Evolutionary conservation across 2,113 vertebrate genomes (phyloP).

Genomic region (Bos javanicus): DNA sequence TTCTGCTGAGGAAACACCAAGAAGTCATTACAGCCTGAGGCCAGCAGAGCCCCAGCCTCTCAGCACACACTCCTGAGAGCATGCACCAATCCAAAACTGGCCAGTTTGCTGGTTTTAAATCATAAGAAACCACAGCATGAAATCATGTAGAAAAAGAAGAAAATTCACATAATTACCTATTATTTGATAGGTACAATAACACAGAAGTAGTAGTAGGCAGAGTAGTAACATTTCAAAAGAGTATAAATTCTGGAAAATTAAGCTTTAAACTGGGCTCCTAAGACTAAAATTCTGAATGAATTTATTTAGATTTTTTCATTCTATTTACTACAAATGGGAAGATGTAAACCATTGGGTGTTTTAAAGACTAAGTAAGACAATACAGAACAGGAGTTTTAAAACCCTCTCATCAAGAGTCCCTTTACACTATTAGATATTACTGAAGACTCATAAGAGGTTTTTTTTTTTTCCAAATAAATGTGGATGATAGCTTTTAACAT

Average conservation of each 20-base stretch:
- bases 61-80: neutral
- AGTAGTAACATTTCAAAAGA: neutral
- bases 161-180: neutral
- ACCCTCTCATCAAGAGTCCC: neutral
- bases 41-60: accelerated
- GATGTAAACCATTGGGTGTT: neutral
- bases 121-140: neutral
- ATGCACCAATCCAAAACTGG: neutral
- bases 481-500: neutral
- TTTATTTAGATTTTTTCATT: neutral
- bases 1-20: slow-evolving; percentile 72
- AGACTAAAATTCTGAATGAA: neutral
- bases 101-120: neutral
- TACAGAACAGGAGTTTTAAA: neutral
- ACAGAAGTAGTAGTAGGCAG: neutral
- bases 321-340: neutral
- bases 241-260: neutral
- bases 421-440: neutral
- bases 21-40: neutral
- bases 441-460: neutral
- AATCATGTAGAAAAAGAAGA: neutral
- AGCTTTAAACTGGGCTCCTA: slow-evolving; percentile 1
- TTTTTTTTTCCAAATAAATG: neutral
- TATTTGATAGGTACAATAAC: neutral
- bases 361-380: neutral